Conservation (phyloP, 2,113 vertebrate species). For the Tricholaema leucomelas region DNA sequence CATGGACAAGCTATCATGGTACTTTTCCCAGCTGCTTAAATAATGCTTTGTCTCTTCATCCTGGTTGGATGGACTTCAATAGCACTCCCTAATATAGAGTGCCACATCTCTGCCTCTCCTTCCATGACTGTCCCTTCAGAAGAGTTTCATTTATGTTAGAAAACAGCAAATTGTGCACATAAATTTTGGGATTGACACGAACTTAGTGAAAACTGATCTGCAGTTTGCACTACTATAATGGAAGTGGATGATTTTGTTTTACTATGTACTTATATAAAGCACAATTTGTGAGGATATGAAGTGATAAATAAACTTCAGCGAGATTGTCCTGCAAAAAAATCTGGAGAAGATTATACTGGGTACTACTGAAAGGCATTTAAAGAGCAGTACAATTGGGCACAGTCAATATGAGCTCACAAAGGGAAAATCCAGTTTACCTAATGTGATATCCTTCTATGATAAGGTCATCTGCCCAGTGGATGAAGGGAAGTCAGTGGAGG, state of each 20-base stretch:
- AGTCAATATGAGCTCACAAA: too few species aligned
- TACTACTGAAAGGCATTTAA: neutral
- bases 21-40: too few species aligned
- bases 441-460: too few species aligned
- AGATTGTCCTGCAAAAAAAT: neutral
- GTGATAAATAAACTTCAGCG: neutral
- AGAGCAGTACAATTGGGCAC: too few species aligned
- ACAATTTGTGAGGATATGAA: neutral
- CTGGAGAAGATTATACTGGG: neutral
- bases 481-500: neutral
- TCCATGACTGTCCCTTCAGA: too few species aligned
- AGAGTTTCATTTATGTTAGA: neutral
- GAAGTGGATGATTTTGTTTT: neutral
- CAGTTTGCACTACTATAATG: neutral
- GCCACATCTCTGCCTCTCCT: too few species aligned
- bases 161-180: neutral
- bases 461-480: neutral
- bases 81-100: too few species aligned
- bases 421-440: too few species aligned
- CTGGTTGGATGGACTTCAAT: too few species aligned
- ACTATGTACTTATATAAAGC: neutral
- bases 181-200: neutral
- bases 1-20: too few species aligned
- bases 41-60: too few species aligned
- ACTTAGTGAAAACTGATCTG: neutral